Conservation (phyloP, 2,113 vertebrate species). For the Cyanoramphus novaezelandiae region DNA sequence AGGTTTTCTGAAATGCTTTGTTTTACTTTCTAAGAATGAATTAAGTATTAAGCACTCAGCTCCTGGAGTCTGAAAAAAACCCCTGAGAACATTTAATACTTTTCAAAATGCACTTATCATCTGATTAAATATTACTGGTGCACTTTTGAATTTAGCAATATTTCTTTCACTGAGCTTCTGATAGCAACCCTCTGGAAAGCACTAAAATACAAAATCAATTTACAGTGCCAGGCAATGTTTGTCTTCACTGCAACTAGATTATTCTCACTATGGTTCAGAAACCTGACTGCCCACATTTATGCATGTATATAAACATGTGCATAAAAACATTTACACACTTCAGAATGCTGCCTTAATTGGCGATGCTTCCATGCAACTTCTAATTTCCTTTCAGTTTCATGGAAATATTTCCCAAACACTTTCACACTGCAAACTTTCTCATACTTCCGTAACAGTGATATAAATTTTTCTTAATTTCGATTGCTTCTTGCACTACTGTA, state of each 20-base stretch:
- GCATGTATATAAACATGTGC: background rate
- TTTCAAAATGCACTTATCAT: background rate
- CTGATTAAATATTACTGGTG: background rate
- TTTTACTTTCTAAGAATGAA: background rate
- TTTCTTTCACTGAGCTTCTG: background rate
- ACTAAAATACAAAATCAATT: background rate
- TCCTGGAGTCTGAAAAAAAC: background rate
- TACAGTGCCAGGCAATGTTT: background rate
- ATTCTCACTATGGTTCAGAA: background rate
- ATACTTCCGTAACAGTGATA: background rate
- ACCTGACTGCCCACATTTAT: background rate
- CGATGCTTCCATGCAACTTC: background rate
- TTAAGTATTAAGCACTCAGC: background rate
- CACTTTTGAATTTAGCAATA: background rate
- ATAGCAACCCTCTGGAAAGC: background rate
- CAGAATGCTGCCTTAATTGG: background rate
- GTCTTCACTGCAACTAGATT: background rate
- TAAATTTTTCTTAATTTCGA: background rate
- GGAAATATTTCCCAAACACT: background rate
- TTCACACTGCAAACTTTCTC: background rate
- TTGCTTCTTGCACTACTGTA: background rate
- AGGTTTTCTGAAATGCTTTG: background rate
- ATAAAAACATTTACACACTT: background rate
- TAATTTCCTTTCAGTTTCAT: background rate
- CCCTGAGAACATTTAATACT: background rate